Conservation (phyloP, 2,888 invertebrate genomes). For the Tolmerus cingulatus region DNA sequence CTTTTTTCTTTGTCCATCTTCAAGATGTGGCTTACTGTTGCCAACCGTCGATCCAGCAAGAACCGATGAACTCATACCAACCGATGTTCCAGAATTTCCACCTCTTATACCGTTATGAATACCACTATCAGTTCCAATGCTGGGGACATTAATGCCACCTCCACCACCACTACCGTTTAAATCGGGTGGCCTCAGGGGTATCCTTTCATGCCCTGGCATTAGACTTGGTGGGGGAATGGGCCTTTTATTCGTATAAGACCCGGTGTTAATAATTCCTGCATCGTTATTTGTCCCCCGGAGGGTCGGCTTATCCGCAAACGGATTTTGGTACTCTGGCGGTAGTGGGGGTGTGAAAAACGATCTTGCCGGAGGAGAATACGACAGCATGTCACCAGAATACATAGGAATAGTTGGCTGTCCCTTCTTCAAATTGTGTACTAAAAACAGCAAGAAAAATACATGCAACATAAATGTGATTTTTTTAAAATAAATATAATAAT, state of each 20-base stretch:
- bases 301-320: slow-evolving; percentile 89
- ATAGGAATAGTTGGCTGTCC: slow-evolving; percentile 70
- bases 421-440: slow-evolving; percentile 68
- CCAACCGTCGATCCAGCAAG: background rate
- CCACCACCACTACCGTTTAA: slow-evolving; percentile 46
- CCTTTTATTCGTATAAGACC: slow-evolving; percentile 72
- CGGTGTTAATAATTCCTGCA: slow-evolving; percentile 55
- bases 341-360: slow-evolving; percentile 83
- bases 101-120: background rate
- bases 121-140: background rate
- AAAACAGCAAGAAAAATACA: too few species aligned
- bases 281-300: slow-evolving; percentile 76
- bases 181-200: slow-evolving; percentile 77
- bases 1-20: slow-evolving; percentile 66
- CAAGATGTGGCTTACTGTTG: background rate
- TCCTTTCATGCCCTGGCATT: slow-evolving; percentile 82
- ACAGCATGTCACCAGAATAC: slow-evolving; percentile 76
- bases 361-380: slow-evolving; percentile 83
- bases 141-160: background rate
- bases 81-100: background rate
- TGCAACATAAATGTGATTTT: too few species aligned
- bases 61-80: background rate
- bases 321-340: slow-evolving; percentile 83
- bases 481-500: too few species aligned
- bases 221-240: slow-evolving; percentile 85